phyloP scores from a whole-genome alignment of 2,888 invertebrate species.

The Lasioglossum morio region DNA sequence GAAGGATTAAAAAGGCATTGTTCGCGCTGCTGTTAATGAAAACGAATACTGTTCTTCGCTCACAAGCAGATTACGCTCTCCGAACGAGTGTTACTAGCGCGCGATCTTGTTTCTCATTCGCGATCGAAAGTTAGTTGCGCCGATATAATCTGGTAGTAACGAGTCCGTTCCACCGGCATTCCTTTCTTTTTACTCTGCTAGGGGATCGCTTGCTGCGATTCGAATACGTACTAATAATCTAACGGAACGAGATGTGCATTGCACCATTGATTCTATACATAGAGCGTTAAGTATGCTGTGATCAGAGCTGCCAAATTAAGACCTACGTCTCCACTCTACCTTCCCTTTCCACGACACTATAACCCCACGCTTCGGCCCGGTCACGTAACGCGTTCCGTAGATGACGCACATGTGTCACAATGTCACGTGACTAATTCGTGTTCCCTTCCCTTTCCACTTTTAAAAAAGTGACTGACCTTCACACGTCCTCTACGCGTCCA shows the following conservation, averaged over 20 bases:
- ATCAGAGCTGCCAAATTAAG: no score
- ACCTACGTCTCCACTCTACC: no score
- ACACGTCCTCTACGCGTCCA: no score
- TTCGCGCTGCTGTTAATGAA: constrained; percentile 30
- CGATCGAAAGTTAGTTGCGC: constrained; percentile 17
- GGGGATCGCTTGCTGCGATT: background rate
- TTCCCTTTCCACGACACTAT: no score
- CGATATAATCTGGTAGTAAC: constrained; percentile 14
- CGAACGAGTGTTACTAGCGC: constrained; percentile 8
- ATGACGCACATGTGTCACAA: no score
- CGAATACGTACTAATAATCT: background rate
- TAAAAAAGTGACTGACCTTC: no score
- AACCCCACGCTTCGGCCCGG: no score
- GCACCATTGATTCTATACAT: background rate
- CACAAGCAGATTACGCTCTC: constrained; percentile 34
- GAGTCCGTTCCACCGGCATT: background rate
- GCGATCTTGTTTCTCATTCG: constrained; percentile 19
- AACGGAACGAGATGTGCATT: background rate
- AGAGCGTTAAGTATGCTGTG: no score
- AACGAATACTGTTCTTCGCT: constrained; percentile 31
- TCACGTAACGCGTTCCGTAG: no score
- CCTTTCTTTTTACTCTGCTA: background rate
- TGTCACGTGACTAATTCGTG: no score
- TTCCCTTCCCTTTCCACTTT: no score
- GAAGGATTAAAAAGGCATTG: constrained; percentile 26